Conservation (phyloP, 2,113 vertebrate species). For the Rhabdornis inornatus region DNA sequence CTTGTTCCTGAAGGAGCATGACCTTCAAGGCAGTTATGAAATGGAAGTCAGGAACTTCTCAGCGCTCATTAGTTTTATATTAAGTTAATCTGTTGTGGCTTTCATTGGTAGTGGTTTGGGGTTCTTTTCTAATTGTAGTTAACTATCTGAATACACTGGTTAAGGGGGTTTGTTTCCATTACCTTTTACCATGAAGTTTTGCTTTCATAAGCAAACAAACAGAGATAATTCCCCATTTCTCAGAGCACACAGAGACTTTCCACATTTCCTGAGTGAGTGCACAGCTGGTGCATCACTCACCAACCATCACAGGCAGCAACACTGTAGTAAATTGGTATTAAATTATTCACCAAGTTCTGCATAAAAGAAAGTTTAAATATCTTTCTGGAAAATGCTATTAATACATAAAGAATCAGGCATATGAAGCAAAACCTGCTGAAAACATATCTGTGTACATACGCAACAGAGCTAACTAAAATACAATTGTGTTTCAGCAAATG, state of each 20-base stretch:
- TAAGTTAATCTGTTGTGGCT: background rate
- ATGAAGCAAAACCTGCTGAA: background rate
- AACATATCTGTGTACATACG: background rate
- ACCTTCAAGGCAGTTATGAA: constrained; percentile 3
- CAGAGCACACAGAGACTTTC: background rate
- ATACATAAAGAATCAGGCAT: background rate
- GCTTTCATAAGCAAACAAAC: background rate
- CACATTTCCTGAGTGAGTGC: background rate
- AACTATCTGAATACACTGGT: background rate
- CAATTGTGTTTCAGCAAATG: background rate
- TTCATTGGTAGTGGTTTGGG: background rate
- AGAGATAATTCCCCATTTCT: background rate
- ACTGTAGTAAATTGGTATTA: background rate
- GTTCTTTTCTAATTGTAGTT: background rate
- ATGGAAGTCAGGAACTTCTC: background rate
- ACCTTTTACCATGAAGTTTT: background rate
- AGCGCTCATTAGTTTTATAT: constrained; percentile 13
- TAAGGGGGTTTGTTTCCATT: background rate
- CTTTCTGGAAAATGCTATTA: background rate
- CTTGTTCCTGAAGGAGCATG: background rate
- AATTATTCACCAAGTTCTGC: background rate
- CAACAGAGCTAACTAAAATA: background rate
- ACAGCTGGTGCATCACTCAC: background rate
- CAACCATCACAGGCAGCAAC: background rate
- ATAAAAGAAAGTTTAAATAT: background rate